Base-by-base conservation (phyloP, 2,888 invertebrate species). In the Machimus atricapillus region DNA sequence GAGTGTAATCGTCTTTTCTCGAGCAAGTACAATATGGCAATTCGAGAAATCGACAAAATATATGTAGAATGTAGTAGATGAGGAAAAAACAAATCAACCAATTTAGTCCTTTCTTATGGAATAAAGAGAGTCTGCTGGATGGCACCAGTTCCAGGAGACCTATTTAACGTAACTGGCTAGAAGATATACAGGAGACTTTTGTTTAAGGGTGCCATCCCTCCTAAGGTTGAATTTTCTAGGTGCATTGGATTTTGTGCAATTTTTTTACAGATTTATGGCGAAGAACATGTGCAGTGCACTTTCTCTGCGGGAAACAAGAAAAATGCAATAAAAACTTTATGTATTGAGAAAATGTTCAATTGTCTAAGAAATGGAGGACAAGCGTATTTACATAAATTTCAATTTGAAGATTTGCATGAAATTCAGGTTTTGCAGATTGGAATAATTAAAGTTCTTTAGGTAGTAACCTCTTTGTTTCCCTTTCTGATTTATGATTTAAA, bases 191-290 rank as follows among this genome's bases (percentile, higher is more conserved):
- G 9, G 23, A 27, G 12, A 66, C 12, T 23, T 66, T 19, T 12
- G 8, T 66, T 66, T 19, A 23, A 7, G 58, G 9, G 2, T 58
- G n/a, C 23, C 23, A 27, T 12, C 4, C 8, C 23, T 66, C 12
- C 23, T 40, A 12, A 66, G 66, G 66, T 27, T 27, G 12, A 19
- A 12, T 66, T 66, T 66, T 66, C 27, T 66, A 66, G 27, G 78
- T 78, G 79, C 52, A 79, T 79, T 52, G 23, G 52, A 16, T 79
- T 79, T 52, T 79, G 27, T 79, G 31, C 79, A 79, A 79, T 79
- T 52, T 56, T 78, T 79, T 52, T 52, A 2, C 16, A 79, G 79
- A 79, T 79, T 79, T 79, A 79, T 79, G 31, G 79, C 79, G 31
- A 16, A 79, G 79, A 79, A 27, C 52, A 52, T 79, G 27, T 46